Conservation (phyloP, 2,797 vertebrate species). For the Dicrostonyx torquatus region DNA sequence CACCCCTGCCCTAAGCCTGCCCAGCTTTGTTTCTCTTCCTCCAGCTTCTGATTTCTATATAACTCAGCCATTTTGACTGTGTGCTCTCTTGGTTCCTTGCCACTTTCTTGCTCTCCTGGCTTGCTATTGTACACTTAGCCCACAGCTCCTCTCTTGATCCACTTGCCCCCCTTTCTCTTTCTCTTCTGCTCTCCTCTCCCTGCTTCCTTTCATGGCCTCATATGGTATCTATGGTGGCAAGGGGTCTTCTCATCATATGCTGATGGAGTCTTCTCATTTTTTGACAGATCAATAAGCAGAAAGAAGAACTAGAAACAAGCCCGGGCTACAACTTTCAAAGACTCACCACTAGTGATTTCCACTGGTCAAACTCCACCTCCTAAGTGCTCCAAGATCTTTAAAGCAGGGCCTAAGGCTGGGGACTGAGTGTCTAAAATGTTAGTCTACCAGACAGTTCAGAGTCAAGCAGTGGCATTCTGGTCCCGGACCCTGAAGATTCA, state of each 20-base stretch:
- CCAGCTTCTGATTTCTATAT: not conserved
- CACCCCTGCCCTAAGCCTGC: not conserved
- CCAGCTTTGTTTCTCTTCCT: too few species aligned
- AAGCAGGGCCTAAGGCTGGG: not conserved
- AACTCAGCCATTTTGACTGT: not conserved
- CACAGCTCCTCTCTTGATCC: not conserved
- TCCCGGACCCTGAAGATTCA: not conserved
- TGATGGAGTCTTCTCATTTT: too few species aligned
- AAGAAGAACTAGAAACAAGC: not conserved
- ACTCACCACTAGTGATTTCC: not conserved
- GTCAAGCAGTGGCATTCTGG: not conserved
- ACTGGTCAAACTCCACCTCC: not conserved
- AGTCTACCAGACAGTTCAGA: not conserved
- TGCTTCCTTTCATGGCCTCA: not conserved
- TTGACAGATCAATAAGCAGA: not conserved
- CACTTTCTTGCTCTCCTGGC: not conserved
- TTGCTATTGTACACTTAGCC: too few species aligned
- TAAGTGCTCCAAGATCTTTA: not conserved
- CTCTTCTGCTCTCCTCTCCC: not conserved
- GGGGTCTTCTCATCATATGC: too few species aligned
- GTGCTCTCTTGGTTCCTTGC: not conserved
- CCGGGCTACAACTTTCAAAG: not conserved
- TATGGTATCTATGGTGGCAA: not conserved
- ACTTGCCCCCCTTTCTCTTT: not conserved
- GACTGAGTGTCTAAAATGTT: not conserved